A percentile compares a stretch with the other conserved stretches of the same genome.
Evolutionary conservation across 2,888 invertebrate species (phyloP).

Genomic region (Phymatocera aterrima): DNA sequence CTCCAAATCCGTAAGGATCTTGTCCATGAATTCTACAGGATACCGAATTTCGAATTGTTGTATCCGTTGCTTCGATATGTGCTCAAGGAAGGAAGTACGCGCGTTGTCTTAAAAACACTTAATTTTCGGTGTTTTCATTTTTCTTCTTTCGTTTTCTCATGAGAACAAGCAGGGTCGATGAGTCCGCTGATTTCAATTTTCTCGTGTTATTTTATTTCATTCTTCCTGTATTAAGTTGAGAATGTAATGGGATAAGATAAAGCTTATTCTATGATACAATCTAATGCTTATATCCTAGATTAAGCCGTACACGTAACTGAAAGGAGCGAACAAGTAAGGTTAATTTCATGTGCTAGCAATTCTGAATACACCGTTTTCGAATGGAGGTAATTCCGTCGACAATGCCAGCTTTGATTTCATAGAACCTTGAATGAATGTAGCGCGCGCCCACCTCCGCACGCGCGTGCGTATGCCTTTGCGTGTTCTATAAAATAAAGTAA

Average conservation of each 20-base stretch:
- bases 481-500: conserved; percentile 43
- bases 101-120: too few species aligned
- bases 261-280: too few species aligned
- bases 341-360: conserved; percentile 70
- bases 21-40: not conserved
- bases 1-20: not conserved
- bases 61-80: not conserved
- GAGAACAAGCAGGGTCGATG: not conserved
- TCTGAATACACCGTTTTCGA: conserved; percentile 73
- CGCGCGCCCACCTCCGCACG: conserved; percentile 56
- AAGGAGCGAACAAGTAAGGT: conserved; percentile 72
- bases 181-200: not conserved
- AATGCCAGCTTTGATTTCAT: conserved; percentile 74
- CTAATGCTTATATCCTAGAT: too few species aligned
- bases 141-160: not conserved
- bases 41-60: not conserved
- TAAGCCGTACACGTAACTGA: conserved; percentile 45
- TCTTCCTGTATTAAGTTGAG: not conserved
- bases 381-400: conserved; percentile 74
- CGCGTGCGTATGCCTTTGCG: conserved; percentile 46
- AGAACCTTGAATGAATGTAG: conserved; percentile 71
- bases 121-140: not conserved
- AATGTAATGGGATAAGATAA: not conserved
- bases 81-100: too few species aligned
- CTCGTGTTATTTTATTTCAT: too few species aligned